These are phyloP conservation scores for Polydrusus tereticollis DNA, from an alignment of 2,888 invertebrate species.

Conservation along the genomic window DNA sequence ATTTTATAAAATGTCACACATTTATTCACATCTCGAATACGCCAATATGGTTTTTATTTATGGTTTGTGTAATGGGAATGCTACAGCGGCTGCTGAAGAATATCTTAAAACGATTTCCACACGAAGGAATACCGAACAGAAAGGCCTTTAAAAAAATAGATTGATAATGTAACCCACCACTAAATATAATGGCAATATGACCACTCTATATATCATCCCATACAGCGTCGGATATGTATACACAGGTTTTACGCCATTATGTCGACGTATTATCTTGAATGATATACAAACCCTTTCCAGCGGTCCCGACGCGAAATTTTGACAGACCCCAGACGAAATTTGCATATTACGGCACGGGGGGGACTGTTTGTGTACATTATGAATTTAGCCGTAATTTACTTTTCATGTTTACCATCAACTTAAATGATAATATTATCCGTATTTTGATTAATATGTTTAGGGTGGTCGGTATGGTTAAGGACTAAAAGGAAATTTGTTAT, in stretches of 20 bases:
- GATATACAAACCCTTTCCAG: slow-evolving; percentile 15
- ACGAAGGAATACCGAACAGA: too few species aligned
- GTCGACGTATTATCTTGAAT: slow-evolving; percentile 13
- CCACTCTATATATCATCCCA: background rate
- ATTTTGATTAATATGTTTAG: slow-evolving; percentile 18
- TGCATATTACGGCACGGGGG: slow-evolving; percentile 30
- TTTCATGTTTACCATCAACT: slow-evolving; percentile 41
- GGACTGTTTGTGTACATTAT: slow-evolving; percentile 30
- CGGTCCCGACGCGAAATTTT: slow-evolving; percentile 18
- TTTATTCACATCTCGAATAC: too few species aligned
- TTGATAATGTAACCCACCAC: too few species aligned
- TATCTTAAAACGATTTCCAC: too few species aligned
- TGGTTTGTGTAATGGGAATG: too few species aligned
- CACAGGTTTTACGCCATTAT: background rate
- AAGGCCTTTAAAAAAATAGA: too few species aligned
- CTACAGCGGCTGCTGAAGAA: too few species aligned
- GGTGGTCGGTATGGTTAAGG: background rate
- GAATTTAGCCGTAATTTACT: slow-evolving; percentile 43
- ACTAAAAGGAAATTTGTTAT: background rate
- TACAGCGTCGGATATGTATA: background rate
- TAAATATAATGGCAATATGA: background rate
- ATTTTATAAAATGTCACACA: too few species aligned
- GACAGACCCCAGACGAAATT: slow-evolving; percentile 38
- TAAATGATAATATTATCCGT: slow-evolving; percentile 30
- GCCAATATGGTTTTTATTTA: too few species aligned